Evolutionary conservation across 2,888 invertebrate genomes (phyloP), one percentile per base, ranked within the genome.

Genomic region (Patella pellucida): DNA sequence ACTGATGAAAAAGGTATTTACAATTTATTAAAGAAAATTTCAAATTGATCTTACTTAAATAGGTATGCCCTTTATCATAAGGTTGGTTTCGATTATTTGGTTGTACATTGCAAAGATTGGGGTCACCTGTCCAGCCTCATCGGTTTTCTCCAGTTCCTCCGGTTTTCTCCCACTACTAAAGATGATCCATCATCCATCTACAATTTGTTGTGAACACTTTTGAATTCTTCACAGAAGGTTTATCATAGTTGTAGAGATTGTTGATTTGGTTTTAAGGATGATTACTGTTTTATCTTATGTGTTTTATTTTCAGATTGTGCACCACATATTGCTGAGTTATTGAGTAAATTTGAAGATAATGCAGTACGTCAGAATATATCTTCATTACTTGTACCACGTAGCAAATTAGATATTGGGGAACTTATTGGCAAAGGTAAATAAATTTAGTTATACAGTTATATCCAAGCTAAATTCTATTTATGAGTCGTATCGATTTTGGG

Each of bases 271-370:
- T 14, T 27, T 16, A 62, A n/a, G 7, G 19, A n/a, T 41, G 19
- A 27, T 41, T 12, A 5, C 31, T 19, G 16, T 11, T 7, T 3
- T 69, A n/a, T 73, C 68, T 51, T n/a, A n/a, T 31, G 16, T 72
- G 16, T 52, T 27, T 72, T 52, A 56, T 50, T 77, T 72, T 9
- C 79, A 88, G 87, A 88, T 76, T 84, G 84, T 2, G 84, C 80
- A 3, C 86, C 86, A 7, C 87, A 85, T 75, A 85, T 88, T 69
- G 84, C 82, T 69, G 87, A 86, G 72, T 78, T 89, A 41, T 77
- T 90, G 62, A 79, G 82, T 15, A 82, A 85, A 51, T 85, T 90
- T 23, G 85, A 85, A 68, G 86, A 88, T 78, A 83, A 86, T n/a
- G 84, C 82, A 5, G 75, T 85, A 2, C 81, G 85, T 52, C 85